A percentile compares a stretch with the other conserved stretches of the same genome.
These are phyloP conservation scores for Rutpela maculata DNA, from an alignment of 2,888 invertebrate genomes.

Conservation along the genomic window DNA sequence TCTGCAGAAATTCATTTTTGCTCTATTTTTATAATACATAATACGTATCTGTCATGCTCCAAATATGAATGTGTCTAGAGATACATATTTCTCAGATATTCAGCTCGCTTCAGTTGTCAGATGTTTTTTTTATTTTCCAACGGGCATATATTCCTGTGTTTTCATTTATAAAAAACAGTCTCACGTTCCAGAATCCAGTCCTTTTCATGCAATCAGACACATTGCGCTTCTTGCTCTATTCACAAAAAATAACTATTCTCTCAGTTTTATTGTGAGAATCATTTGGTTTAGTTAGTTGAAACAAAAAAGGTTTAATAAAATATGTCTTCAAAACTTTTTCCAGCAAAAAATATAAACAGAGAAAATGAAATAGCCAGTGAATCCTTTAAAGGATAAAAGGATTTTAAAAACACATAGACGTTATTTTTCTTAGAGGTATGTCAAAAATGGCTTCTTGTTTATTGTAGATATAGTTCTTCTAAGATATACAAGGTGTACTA, in stretches of 20 bases:
- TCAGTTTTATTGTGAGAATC: slow-evolving; percentile 14
- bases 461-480: no score
- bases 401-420: no score
- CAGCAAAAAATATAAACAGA: not conserved
- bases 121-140: slow-evolving; percentile 11
- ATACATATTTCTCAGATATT: slow-evolving; percentile 27
- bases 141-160: slow-evolving; percentile 28
- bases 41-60: slow-evolving; percentile 16
- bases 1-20: slow-evolving; percentile 10
- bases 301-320: slow-evolving; percentile 12
- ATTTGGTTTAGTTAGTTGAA: slow-evolving; percentile 14
- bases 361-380: not conserved
- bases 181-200: slow-evolving; percentile 18
- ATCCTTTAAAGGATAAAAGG: not conserved
- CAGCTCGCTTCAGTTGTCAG: slow-evolving; percentile 19
- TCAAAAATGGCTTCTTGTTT: no score
- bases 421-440: no score
- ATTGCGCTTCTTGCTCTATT: slow-evolving; percentile 9
- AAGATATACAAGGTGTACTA: no score
- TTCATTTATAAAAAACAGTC: slow-evolving; percentile 26
- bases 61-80: slow-evolving; percentile 31
- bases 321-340: not conserved
- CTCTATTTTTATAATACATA: slow-evolving; percentile 27
- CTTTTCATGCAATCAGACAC: slow-evolving; percentile 7
- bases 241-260: slow-evolving; percentile 21